Percentiles rank a stretch among this genome's conserved stretches.
These are phyloP conservation scores for Dryobotodes eremita DNA, from an alignment of 2,888 invertebrate species.

Conservation along the genomic window DNA sequence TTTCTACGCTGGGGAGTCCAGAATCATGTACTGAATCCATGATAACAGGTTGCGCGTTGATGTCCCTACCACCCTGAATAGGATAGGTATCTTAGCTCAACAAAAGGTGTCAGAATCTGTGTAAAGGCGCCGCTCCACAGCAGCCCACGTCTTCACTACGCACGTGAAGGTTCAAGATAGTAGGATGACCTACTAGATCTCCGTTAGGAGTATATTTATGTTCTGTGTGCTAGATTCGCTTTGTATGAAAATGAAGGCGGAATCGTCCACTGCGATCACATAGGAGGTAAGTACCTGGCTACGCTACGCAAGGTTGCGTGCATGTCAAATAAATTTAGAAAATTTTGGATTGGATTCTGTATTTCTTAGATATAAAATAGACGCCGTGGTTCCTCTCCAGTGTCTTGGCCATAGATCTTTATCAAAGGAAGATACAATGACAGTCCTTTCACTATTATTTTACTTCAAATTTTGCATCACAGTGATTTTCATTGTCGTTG, in stretches of 20 bases:
- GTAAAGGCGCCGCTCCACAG: too few relatives aligned
- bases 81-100: neutral
- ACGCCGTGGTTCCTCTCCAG: neutral
- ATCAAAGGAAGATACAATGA: too few relatives aligned
- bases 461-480: too few relatives aligned
- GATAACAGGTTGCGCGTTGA: too few relatives aligned
- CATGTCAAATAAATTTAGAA: neutral
- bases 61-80: neutral
- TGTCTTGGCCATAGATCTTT: too few relatives aligned
- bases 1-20: too few relatives aligned
- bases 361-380: neutral
- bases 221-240: too few relatives aligned
- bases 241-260: neutral
- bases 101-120: neutral
- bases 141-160: neutral
- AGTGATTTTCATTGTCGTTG: too few relatives aligned
- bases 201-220: too few relatives aligned
- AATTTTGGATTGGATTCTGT: neutral
- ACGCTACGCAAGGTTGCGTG: neutral
- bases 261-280: neutral
- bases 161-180: neutral
- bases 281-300: neutral
- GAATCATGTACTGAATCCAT: too few relatives aligned
- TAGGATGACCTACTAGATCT: neutral
- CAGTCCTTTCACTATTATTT: too few relatives aligned